Percentiles rank a stretch among this genome's conserved stretches.
Conservation (phyloP, 2,113 vertebrate genomes). For the Coturnix japonica region DNA sequence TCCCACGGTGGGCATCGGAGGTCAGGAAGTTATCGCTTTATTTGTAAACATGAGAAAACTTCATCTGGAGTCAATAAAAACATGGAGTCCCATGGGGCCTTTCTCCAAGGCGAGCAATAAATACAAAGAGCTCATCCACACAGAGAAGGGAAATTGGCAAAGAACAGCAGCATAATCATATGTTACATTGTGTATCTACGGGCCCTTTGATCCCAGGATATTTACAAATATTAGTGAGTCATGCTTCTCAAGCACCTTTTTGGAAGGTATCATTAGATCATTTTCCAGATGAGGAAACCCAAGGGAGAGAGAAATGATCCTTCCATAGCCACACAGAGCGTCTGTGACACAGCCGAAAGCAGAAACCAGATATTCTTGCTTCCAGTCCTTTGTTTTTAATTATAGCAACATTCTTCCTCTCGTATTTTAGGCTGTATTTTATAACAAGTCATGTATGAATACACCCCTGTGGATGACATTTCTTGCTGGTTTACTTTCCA, state of each 20-base stretch:
- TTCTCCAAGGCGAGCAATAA: constrained; percentile 32
- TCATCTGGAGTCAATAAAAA: constrained; percentile 62
- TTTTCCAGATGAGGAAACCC: constrained; percentile 55
- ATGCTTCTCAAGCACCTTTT: constrained; percentile 54
- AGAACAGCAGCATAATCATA: constrained; percentile 12
- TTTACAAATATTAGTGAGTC: constrained; percentile 68
- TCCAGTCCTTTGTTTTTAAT: constrained; percentile 61
- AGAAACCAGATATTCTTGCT: constrained; percentile 66
- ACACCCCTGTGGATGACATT: constrained; percentile 17
- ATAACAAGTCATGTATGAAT: constrained; percentile 31
- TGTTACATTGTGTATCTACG: constrained; percentile 18
- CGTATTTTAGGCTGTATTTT: constrained; percentile 52
- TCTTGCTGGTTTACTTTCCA: constrained; percentile 5
- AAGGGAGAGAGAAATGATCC: constrained; percentile 36
- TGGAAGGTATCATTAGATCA: constrained; percentile 62
- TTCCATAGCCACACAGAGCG: constrained; percentile 8
- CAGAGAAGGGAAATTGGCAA: constrained; percentile 50
- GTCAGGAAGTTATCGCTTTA: constrained; percentile 37
- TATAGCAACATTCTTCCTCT: constrained; percentile 54
- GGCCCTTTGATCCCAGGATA: constrained; percentile 52
- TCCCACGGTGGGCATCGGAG: neutral
- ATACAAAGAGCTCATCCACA: constrained; percentile 44
- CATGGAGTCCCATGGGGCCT: neutral
- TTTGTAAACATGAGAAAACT: constrained; percentile 64
- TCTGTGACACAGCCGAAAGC: constrained; percentile 31